Base-by-base conservation (phyloP, 2,888 invertebrate species). In the Drymonia ruficornis region DNA sequence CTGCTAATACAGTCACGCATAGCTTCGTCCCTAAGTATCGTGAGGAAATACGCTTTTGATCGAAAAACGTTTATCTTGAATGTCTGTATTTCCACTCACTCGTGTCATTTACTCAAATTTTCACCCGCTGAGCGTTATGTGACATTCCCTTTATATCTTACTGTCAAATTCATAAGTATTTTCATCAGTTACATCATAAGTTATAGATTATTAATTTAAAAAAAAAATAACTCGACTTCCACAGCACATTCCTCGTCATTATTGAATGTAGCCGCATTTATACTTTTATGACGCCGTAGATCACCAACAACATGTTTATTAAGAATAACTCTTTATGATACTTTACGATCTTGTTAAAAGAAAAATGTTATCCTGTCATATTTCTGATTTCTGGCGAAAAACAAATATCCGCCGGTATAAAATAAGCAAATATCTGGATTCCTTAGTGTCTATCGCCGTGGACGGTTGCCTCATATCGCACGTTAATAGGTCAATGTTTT, bases 401-500 rank as follows among this genome's bases (percentile, higher is more conserved):
- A 31, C 50, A 31, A 11, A 45, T 46, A 12, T 36, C 40, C n/a
- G 18, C 13, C n/a, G 19, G 44, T 36, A 38, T 43, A 56, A 56
- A 50, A 54, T 8, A 64, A 63, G 55, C 63, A 63, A 66, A 65
- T 52, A 56, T 63, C 45, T 56, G 56, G 56, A 63, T 67, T 71
- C 64, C 62, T 66, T 55, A 55, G 54, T 56, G 58, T 68, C 58
- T 69, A 67, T 71, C 66, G 52, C 54, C 59, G 46, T 56, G 61
- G 59, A 53, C 63, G 56, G 65, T 74, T 74, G 74, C 76, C 59
- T 69, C 73, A 71, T 68, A 72, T 70, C 67, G 55, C 50, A 52
- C 65, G 69, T 72, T 74, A 73, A 74, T 76, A 74, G 78, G 74
- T 77, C 79, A 79, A 79, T 80, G 77, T 77, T 74, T 69, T 66